Evolutionary conservation across 2,888 invertebrate genomes (phyloP).

Genomic region (Erebia palarica): DNA sequence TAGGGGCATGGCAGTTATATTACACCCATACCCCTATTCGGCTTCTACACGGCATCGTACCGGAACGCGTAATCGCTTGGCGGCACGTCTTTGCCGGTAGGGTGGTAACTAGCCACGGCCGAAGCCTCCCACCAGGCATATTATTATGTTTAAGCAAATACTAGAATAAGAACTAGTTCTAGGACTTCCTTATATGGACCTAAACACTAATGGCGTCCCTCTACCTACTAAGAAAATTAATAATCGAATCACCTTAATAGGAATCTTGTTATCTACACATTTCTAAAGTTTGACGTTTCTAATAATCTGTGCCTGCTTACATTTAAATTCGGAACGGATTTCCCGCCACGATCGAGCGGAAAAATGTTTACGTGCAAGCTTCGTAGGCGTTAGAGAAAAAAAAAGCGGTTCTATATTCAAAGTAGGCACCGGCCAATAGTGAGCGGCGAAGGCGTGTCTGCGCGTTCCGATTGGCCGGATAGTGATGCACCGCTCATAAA

Average conservation of each 20-base stretch:
- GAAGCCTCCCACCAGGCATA: too few relatives aligned
- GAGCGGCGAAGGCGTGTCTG: conserved; percentile 74
- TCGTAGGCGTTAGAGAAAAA: conserved; percentile 78
- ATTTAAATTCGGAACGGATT: conserved; percentile 40
- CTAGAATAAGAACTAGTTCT: background rate
- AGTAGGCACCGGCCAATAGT: conserved; percentile 74
- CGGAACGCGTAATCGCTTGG: too few relatives aligned
- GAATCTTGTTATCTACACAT: background rate
- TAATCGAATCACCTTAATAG: background rate
- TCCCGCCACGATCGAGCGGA: conserved; percentile 40
- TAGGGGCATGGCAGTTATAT: too few relatives aligned
- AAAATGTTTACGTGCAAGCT: conserved; percentile 48
- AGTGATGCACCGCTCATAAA: conserved; percentile 72
- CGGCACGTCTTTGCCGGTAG: too few relatives aligned
- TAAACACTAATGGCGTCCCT: background rate
- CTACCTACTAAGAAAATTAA: background rate
- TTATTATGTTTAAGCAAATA: background rate
- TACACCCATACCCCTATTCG: too few relatives aligned
- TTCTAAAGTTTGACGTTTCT: background rate
- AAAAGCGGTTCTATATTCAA: conserved; percentile 81
- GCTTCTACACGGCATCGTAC: too few relatives aligned
- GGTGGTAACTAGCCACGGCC: too few relatives aligned
- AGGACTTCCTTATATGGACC: background rate
- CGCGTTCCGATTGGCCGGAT: conserved; percentile 63
- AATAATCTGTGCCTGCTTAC: conserved; percentile 17